Conservation (phyloP, 2,888 invertebrate species). For the Eulithis testata region DNA sequence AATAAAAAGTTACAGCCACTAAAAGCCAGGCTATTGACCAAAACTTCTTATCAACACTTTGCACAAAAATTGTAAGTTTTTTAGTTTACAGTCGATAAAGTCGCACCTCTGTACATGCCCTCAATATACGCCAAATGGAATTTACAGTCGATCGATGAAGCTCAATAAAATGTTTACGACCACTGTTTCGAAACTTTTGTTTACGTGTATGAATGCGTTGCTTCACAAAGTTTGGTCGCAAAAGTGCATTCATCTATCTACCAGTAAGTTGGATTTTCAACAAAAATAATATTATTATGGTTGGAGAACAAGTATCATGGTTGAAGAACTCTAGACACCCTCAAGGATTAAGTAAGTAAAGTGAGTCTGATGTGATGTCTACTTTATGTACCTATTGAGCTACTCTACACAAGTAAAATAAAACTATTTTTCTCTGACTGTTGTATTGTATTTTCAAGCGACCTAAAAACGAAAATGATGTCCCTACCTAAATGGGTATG, state of each 20-base stretch:
- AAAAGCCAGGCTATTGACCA: conserved; percentile 14
- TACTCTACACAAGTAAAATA: too few species aligned
- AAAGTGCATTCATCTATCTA: conserved; percentile 28
- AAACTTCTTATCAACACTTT: conserved; percentile 20
- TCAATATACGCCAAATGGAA: conserved; percentile 57
- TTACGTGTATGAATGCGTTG: conserved; percentile 44
- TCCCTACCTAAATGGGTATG: conserved; percentile 3
- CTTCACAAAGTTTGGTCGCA: conserved; percentile 40
- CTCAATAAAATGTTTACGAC: conserved; percentile 69
- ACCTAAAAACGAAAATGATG: conserved; percentile 11
- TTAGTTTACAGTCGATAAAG: conserved; percentile 36
- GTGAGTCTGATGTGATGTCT: too few species aligned
- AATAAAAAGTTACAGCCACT: conserved; percentile 5
- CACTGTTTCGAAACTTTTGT: conserved; percentile 58
- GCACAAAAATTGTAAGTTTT: conserved; percentile 24
- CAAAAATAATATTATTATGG: too few species aligned
- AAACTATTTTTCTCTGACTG: too few species aligned
- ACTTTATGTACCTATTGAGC: too few species aligned
- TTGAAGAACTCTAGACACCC: too few species aligned
- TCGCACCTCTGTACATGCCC: conserved; percentile 48
- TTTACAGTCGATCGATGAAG: conserved; percentile 58
- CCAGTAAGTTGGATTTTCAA: neutral
- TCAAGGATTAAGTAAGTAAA: too few species aligned
- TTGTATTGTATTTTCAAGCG: conserved; percentile 6
- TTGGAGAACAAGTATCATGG: too few species aligned